phyloP scores from a whole-genome alignment of 2,888 invertebrate genomes.

The Diloba caeruleocephala region DNA sequence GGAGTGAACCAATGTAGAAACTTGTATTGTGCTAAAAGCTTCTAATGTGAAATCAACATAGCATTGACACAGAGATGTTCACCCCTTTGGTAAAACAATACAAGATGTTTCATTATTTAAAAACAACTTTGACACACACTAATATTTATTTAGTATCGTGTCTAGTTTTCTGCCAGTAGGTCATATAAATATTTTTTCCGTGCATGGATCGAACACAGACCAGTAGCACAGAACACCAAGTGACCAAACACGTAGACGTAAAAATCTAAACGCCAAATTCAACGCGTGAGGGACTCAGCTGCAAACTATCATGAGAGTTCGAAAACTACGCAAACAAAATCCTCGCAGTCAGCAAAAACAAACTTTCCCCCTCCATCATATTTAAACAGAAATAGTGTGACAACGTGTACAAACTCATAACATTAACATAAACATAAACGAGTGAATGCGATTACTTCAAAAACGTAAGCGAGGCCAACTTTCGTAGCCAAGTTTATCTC shows the following conservation, averaged over 20 bases:
- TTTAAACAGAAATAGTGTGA: constrained; percentile 55
- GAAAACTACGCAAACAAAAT: constrained; percentile 40
- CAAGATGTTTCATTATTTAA: no score
- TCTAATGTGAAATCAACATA: no score
- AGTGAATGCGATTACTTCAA: constrained; percentile 52
- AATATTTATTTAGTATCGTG: no score
- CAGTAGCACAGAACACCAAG: no score
- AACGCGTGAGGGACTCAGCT: constrained; percentile 14
- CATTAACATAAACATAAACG: constrained; percentile 50
- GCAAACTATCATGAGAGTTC: constrained; percentile 36
- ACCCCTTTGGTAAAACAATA: constrained; percentile 2
- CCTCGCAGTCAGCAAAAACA: constrained; percentile 27
- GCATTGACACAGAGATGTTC: no score
- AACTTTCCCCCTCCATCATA: constrained; percentile 43
- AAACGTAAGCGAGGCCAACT: constrained; percentile 51
- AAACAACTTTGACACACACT: no score
- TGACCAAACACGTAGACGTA: no score
- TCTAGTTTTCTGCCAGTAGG: no score
- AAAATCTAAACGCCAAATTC: constrained; percentile 24
- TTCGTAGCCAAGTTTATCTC: constrained; percentile 45
- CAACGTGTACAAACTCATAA: constrained; percentile 45
- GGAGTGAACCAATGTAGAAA: no score
- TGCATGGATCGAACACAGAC: no score
- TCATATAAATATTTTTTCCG: no score
- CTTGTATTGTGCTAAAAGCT: background rate